Conservation (phyloP, 2,888 invertebrate genomes). For the Rotaria magnacalcarata region DNA sequence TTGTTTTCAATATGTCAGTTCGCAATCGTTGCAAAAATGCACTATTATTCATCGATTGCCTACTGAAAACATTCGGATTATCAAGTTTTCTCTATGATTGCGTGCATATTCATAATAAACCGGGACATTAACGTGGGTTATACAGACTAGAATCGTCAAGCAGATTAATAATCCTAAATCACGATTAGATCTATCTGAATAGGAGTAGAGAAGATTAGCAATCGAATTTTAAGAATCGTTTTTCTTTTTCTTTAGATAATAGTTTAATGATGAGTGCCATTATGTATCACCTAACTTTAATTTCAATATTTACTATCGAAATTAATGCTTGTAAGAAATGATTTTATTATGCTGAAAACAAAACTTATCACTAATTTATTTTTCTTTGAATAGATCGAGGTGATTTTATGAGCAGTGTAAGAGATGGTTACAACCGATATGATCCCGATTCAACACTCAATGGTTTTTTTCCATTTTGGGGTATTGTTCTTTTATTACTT, state of each 20-base stretch:
- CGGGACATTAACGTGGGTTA: background rate
- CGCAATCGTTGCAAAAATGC: background rate
- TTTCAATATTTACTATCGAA: background rate
- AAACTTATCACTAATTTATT: background rate
- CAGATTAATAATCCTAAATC: background rate
- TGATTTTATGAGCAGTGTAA: constrained; percentile 3
- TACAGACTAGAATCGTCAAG: background rate
- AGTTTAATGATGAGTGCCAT: background rate
- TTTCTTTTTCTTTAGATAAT: background rate
- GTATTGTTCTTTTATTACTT: background rate
- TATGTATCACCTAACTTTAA: background rate
- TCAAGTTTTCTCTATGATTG: background rate
- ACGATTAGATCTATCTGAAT: background rate
- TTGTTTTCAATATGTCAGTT: background rate
- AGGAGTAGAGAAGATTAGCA: background rate
- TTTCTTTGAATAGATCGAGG: background rate
- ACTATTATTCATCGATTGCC: background rate
- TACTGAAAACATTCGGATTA: background rate
- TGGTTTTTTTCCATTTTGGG: constrained; percentile 35
- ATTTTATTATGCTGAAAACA: background rate
- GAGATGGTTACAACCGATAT: background rate
- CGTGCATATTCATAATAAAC: background rate
- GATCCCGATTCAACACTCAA: constrained; percentile 27
- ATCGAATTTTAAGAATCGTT: background rate
- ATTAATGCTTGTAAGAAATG: background rate